Evolutionary conservation across 2,113 vertebrate species (phyloP).

Genomic region (Sturnus vulgaris): DNA sequence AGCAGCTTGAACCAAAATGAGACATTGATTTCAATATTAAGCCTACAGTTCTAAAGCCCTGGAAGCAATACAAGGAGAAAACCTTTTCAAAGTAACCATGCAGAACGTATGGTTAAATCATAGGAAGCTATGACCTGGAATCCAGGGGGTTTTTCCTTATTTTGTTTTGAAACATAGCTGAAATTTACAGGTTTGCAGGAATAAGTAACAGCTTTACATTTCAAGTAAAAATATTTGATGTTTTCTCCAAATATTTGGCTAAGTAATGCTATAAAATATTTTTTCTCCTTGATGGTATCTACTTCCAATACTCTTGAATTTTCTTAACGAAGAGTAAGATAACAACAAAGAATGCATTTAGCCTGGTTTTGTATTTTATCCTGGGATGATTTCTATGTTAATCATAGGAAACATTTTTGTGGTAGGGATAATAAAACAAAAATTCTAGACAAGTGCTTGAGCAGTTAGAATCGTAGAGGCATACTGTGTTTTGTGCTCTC

Average conservation of each 20-base stretch:
- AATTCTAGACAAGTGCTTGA: neutral
- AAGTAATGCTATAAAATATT: neutral
- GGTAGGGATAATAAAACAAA: neutral
- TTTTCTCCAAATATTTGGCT: neutral
- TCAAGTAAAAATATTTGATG: neutral
- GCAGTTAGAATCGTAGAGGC: neutral
- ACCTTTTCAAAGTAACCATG: neutral
- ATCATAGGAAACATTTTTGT: neutral
- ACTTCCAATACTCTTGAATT: neutral
- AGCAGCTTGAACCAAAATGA: neutral
- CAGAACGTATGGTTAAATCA: neutral
- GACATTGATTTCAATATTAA: slow-evolving; percentile 27
- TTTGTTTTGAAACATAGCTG: neutral
- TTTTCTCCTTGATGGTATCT: neutral
- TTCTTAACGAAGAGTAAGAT: neutral
- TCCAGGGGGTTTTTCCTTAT: neutral
- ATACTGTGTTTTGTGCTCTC: neutral
- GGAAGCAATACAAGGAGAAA: neutral
- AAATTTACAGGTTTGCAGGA: neutral
- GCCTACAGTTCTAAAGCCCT: neutral
- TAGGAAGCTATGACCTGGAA: neutral
- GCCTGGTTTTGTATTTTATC: neutral
- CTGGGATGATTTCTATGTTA: neutral
- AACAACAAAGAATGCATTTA: neutral
- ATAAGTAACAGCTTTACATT: neutral